A percentile compares a stretch with the other conserved stretches of the same genome.
Evolutionary conservation across 1,140 invertebrate species (phyloP).

Genomic region (Pachypeltis micranthus): DNA sequence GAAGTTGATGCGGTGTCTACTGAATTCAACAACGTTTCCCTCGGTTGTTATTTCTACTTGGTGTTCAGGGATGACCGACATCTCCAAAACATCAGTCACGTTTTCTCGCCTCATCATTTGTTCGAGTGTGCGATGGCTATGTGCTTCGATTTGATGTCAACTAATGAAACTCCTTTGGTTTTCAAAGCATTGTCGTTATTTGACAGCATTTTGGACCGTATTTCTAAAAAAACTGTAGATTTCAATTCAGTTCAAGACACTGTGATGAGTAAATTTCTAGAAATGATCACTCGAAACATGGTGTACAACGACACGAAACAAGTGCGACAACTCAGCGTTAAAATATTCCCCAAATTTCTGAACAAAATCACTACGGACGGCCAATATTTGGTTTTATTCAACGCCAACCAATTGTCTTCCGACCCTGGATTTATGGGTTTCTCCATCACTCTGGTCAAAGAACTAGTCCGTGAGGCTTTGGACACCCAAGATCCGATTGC

Average conservation of each 20-base stretch:
- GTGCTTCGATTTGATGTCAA: not conserved
- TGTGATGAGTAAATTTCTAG: not conserved
- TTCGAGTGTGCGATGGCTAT: not conserved
- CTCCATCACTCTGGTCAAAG: not conserved
- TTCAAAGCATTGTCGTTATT: not conserved
- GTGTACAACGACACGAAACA: not conserved
- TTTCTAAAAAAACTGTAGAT: not conserved
- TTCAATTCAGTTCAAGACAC: not conserved
- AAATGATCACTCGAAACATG: not conserved
- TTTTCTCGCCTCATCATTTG: not conserved
- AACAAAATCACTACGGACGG: not conserved
- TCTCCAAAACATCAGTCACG: not conserved
- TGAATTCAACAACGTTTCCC: not conserved
- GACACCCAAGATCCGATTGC: not conserved
- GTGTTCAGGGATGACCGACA: not conserved
- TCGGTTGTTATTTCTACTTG: not conserved
- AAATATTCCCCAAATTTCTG: not conserved
- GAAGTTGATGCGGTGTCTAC: not conserved
- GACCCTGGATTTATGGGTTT: not conserved
- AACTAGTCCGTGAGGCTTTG: not conserved
- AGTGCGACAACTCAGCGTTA: not conserved
- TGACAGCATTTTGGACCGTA: not conserved
- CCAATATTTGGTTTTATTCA: not conserved
- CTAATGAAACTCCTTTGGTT: not conserved
- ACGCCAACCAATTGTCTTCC: not conserved